Evolutionary conservation across 1,140 invertebrate species (phyloP).

Genomic region (Lamellibrachia luymesi): DNA sequence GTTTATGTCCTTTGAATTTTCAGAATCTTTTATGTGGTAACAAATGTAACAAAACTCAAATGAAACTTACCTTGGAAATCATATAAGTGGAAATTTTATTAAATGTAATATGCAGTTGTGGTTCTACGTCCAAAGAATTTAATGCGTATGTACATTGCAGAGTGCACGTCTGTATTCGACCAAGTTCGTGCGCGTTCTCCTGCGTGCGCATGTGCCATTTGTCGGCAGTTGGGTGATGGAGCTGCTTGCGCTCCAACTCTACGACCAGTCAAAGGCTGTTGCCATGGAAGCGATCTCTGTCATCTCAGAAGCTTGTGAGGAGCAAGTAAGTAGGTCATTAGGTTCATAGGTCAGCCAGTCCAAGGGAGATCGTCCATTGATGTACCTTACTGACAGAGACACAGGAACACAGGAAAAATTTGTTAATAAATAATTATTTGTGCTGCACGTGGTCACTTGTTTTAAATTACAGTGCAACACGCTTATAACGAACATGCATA

Average conservation of each 20-base stretch:
- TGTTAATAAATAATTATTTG: background rate
- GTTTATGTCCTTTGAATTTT: too few species aligned
- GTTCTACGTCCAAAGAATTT: constrained; percentile 35
- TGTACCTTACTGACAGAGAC: background rate
- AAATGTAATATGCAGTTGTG: too few species aligned
- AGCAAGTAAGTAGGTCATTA: constrained; percentile 63
- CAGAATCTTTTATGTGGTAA: too few species aligned
- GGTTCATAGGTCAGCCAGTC: background rate
- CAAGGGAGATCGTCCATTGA: background rate
- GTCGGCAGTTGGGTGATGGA: constrained; percentile 75
- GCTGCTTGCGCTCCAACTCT: constrained; percentile 76
- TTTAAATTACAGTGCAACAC: too few species aligned
- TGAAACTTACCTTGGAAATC: too few species aligned
- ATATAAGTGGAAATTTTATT: too few species aligned
- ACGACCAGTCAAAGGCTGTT: constrained; percentile 75
- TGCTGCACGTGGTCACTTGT: background rate
- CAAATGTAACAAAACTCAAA: too few species aligned
- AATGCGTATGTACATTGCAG: constrained; percentile 59
- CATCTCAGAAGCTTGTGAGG: constrained; percentile 89
- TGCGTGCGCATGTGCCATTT: constrained; percentile 61
- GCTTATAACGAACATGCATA: too few species aligned
- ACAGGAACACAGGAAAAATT: background rate
- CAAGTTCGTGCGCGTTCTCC: constrained; percentile 80
- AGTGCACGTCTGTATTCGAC: constrained; percentile 83
- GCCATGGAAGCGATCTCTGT: constrained; percentile 75